A percentile compares a stretch with the other conserved stretches of the same genome.
phyloP scores from a whole-genome alignment of 2,113 vertebrate genomes.

The Gambusia affinis region DNA sequence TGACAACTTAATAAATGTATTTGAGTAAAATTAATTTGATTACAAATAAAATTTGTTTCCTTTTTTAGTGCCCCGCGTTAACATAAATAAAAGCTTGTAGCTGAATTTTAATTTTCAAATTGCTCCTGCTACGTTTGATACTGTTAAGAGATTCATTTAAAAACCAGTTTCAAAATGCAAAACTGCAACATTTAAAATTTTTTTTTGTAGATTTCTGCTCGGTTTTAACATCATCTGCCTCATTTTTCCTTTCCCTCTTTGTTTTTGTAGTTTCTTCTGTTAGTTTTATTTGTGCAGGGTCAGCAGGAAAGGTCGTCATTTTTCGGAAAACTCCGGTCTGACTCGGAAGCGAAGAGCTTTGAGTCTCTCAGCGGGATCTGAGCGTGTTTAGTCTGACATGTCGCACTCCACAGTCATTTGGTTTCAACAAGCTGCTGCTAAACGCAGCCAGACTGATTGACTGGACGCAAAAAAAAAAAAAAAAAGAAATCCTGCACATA shows the following conservation, averaged over 20 bases:
- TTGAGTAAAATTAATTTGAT: no score
- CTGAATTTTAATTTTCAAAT: no score
- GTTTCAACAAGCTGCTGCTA: conserved; percentile 67
- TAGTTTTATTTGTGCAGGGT: conserved; percentile 42
- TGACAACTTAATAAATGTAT: no score
- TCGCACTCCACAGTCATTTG: conserved; percentile 65
- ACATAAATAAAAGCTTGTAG: no score
- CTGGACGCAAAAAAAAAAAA: conserved; percentile 13
- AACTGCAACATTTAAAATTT: neutral
- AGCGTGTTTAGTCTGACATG: conserved; percentile 72
- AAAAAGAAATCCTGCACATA: conserved; percentile 6
- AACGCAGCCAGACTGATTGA: conserved; percentile 30
- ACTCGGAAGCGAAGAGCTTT: conserved; percentile 45
- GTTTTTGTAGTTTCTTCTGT: conserved; percentile 27
- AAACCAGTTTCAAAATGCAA: neutral
- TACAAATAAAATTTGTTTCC: no score
- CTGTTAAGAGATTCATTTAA: neutral
- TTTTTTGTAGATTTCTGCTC: no score
- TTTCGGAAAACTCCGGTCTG: conserved; percentile 28
- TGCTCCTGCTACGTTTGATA: no score
- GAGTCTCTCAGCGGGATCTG: conserved; percentile 68
- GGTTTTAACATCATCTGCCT: no score
- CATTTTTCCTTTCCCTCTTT: conserved; percentile 19
- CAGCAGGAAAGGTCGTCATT: conserved; percentile 42
- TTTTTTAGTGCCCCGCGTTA: no score